These are phyloP conservation scores for Lasiurus borealis DNA, from an alignment of 2,113 vertebrate species.

Conservation along the genomic window DNA sequence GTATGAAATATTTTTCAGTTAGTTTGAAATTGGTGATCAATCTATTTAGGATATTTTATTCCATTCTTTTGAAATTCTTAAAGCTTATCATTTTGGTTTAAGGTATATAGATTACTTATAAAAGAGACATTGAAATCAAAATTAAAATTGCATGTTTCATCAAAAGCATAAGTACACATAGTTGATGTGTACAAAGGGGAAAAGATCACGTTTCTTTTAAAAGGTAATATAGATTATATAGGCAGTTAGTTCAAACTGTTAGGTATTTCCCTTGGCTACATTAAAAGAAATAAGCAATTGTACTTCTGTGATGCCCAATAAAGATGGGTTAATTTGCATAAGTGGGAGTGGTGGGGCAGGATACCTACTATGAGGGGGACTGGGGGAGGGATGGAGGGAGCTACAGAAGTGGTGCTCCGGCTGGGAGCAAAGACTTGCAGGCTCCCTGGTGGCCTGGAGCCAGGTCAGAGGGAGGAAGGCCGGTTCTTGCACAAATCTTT, in stretches of 20 bases:
- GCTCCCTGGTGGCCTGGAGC: too few species aligned
- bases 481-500: too few species aligned
- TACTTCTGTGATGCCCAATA: too few species aligned
- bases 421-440: too few species aligned
- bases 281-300: too few species aligned
- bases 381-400: too few species aligned
- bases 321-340: too few species aligned
- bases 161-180: not conserved
- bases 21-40: not conserved
- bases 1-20: conserved; percentile 17
- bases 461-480: too few species aligned
- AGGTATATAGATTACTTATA: not conserved
- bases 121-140: conserved; percentile 7
- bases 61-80: not conserved
- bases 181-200: not conserved
- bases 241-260: not conserved
- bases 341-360: too few species aligned
- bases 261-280: not conserved
- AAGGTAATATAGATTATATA: not conserved
- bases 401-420: too few species aligned
- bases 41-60: conserved; percentile 29
- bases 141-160: conserved; percentile 29
- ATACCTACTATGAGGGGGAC: too few species aligned
- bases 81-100: not conserved
- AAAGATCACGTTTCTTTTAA: not conserved